Evolutionary conservation across 2,113 vertebrate genomes (phyloP).

Genomic region (Meriones unguiculatus): DNA sequence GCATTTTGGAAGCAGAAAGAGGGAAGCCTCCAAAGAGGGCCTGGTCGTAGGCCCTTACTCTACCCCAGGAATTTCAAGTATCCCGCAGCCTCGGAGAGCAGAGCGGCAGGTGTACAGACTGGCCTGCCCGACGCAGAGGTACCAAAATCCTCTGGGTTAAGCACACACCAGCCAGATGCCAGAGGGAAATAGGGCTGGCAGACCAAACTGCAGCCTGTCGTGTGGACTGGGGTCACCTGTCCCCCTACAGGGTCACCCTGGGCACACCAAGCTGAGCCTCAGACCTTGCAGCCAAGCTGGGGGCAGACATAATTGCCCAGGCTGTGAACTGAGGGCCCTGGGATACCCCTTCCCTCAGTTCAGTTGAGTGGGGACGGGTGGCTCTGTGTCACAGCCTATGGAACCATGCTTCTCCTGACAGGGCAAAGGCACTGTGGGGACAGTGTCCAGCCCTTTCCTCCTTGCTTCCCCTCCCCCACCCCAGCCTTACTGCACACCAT

Average conservation of each 20-base stretch:
- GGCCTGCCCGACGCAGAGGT: neutral
- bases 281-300: neutral
- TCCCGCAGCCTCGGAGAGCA: neutral
- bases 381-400: neutral
- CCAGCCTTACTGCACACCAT: constrained; percentile 77
- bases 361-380: accelerated
- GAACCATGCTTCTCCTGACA: neutral
- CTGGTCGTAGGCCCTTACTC: neutral
- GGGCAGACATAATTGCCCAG: neutral
- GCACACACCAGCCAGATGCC: too few species aligned
- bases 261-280: neutral
- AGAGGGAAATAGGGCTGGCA: accelerated
- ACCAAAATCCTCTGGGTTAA: neutral
- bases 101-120: too few species aligned
- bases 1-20: constrained; percentile 30
- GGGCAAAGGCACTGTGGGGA: neutral
- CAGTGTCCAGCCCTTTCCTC: neutral
- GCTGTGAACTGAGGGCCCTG: neutral
- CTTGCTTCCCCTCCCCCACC: constrained; percentile 55
- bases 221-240: neutral
- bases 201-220: neutral
- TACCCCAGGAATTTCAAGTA: neutral
- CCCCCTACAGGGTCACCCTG: neutral
- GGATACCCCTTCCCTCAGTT: neutral
- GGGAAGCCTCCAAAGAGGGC: neutral